phyloP scores from a whole-genome alignment of 1,140 invertebrate genomes.

The Platyura marginata region DNA sequence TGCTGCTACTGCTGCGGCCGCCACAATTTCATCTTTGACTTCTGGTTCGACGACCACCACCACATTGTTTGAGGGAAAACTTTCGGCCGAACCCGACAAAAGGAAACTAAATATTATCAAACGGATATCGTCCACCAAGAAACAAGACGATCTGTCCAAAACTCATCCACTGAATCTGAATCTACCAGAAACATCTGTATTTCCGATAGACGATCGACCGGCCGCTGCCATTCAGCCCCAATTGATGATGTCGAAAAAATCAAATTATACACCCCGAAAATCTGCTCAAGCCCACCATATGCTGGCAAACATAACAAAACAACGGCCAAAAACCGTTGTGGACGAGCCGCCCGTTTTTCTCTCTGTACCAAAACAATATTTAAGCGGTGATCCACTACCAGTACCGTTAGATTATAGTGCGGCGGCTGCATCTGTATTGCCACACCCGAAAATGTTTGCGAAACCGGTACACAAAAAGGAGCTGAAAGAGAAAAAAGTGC shows the following conservation, averaged over 20 bases:
- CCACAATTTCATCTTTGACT: too few species aligned
- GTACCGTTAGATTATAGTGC: too few species aligned
- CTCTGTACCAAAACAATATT: too few species aligned
- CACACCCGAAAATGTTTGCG: too few species aligned
- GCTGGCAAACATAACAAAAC: neutral
- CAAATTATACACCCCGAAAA: neutral
- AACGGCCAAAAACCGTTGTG: neutral
- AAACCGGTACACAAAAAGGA: neutral
- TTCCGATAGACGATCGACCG: neutral
- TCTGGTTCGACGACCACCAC: neutral
- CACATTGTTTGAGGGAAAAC: conserved; percentile 16
- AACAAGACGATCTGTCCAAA: neutral
- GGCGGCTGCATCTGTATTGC: too few species aligned
- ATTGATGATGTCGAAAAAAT: neutral
- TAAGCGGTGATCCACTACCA: too few species aligned
- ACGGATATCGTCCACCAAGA: neutral
- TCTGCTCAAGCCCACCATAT: neutral
- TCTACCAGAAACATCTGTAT: neutral
- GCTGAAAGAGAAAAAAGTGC: neutral
- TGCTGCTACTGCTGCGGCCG: too few species aligned
- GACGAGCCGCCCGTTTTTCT: too few species aligned
- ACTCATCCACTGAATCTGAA: neutral
- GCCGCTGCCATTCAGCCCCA: neutral
- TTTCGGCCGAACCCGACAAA: conserved; percentile 57
- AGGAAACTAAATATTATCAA: conserved; percentile 64